Percentiles rank a stretch among this genome's conserved stretches.
These are phyloP conservation scores for Trichosurus vulpecula DNA, from an alignment of 2,797 vertebrate genomes.

Conservation along the genomic window DNA sequence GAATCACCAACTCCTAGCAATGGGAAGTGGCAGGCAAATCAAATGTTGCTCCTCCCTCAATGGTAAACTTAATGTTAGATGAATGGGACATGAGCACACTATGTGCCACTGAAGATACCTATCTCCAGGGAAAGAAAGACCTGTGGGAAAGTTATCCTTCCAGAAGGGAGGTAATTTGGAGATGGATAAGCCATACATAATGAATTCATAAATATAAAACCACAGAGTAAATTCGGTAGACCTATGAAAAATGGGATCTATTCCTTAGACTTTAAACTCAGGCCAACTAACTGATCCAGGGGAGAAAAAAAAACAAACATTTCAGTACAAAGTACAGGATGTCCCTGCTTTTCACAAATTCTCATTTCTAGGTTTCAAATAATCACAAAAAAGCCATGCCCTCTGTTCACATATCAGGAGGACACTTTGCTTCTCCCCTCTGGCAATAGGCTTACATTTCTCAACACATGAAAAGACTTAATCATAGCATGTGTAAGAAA, in stretches of 20 bases:
- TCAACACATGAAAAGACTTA: not conserved
- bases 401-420: not conserved
- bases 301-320: not conserved
- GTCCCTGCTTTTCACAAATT: not conserved
- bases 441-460: not conserved
- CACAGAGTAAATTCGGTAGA: constrained; percentile 38
- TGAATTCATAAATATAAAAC: constrained; percentile 50
- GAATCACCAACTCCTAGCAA: constrained; percentile 55
- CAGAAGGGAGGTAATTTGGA: constrained; percentile 23
- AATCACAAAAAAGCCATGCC: not conserved
- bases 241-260: not conserved
- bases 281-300: not conserved
- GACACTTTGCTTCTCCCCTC: not conserved
- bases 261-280: constrained; percentile 28
- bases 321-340: not conserved
- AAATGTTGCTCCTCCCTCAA: constrained; percentile 65
- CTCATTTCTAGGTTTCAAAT: not conserved
- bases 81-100: constrained; percentile 42
- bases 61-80: constrained; percentile 31
- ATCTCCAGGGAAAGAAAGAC: not conserved
- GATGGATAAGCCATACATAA: constrained; percentile 13
- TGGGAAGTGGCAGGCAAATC: constrained; percentile 71
- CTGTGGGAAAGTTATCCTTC: not conserved
- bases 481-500: not conserved
- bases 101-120: constrained; percentile 14